These are phyloP conservation scores for Dendronephthya gigantea DNA, from an alignment of 64 coral and sea anemone species.

Conservation along the genomic window DNA sequence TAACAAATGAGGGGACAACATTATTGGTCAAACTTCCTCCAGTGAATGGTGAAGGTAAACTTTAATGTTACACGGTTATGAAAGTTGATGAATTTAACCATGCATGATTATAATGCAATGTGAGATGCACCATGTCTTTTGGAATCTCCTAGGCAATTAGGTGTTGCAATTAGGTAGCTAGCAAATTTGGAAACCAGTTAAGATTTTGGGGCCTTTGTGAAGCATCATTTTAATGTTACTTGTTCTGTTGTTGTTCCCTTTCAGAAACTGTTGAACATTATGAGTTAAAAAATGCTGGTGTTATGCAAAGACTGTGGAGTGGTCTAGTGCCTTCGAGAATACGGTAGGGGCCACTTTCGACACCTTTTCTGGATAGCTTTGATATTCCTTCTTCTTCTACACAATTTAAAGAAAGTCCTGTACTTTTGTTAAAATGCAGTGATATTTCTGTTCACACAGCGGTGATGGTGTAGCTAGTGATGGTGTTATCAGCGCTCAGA, in stretches of 20 bases:
- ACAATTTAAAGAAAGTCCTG: background rate
- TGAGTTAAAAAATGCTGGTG: slow-evolving; percentile 75
- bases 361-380: too few relatives aligned
- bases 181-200: too few relatives aligned
- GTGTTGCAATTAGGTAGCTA: too few relatives aligned
- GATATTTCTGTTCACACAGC: background rate
- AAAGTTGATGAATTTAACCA: background rate
- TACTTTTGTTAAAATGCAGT: background rate
- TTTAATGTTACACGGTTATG: background rate
- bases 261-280: slow-evolving; percentile 70
- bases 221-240: too few relatives aligned
- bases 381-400: too few relatives aligned
- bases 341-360: too few relatives aligned
- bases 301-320: slow-evolving; percentile 92
- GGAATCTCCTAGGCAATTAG: too few relatives aligned
- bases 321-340: slow-evolving; percentile 78
- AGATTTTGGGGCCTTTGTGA: too few relatives aligned
- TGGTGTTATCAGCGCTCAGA: slow-evolving; percentile 43
- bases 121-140: too few relatives aligned
- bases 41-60: slow-evolving; percentile 33
- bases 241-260: too few relatives aligned
- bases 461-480: slow-evolving; percentile 46
- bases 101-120: background rate
- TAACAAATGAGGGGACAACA: slow-evolving; percentile 52
- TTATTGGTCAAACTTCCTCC: slow-evolving; percentile 69